Percentiles rank a stretch among this genome's conserved stretches.
These are phyloP conservation scores for Channallabes apus DNA, from an alignment of 2,797 vertebrate species.

Conservation along the genomic window DNA sequence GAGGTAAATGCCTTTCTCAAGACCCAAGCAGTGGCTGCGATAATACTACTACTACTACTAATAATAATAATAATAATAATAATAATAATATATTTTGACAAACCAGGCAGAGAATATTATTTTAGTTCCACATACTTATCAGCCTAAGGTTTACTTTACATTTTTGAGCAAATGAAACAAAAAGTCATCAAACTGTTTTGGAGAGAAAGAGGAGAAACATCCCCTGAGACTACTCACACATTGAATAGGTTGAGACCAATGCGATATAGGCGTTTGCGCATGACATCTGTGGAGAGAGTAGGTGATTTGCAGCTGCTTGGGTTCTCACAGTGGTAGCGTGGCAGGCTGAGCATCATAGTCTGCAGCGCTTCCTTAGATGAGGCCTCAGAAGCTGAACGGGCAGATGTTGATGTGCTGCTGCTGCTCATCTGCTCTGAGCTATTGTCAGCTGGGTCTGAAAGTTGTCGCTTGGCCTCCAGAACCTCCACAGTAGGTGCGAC, in stretches of 20 bases:
- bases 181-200: background rate
- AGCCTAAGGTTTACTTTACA: background rate
- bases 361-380: constrained; percentile 94
- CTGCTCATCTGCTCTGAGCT: constrained; percentile 92
- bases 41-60: background rate
- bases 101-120: background rate
- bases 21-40: background rate
- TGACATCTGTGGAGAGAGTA: constrained; percentile 93
- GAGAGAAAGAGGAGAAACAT: background rate
- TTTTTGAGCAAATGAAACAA: background rate
- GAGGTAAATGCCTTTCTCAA: background rate
- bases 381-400: constrained; percentile 83
- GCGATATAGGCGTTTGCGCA: constrained; percentile 95
- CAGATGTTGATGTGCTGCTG: constrained; percentile 91
- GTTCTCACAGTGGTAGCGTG: constrained; percentile 97
- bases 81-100: background rate
- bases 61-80: background rate
- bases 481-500: constrained; percentile 62
- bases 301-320: constrained; percentile 94
- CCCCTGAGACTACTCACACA: constrained; percentile 80
- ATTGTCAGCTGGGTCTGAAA: constrained; percentile 83
- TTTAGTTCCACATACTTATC: background rate
- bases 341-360: constrained; percentile 96
- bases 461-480: constrained; percentile 73
- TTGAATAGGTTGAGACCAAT: constrained; percentile 99